Evolutionary conservation across 2,888 invertebrate genomes (phyloP), one percentile per base, ranked within the genome.

Genomic region (Nomada ruficornis): DNA sequence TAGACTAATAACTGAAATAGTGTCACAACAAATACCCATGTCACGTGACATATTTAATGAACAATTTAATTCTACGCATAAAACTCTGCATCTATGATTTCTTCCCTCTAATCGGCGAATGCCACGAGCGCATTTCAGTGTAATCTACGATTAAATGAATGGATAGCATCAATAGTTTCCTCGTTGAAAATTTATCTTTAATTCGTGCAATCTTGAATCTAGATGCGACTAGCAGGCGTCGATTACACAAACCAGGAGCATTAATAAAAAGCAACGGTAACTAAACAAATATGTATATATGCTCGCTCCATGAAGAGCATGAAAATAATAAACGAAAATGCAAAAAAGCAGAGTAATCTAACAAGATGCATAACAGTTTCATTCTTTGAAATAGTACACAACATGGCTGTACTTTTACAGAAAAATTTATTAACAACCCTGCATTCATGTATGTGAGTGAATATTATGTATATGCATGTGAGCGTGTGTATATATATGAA

Each of bases 371-470:
- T 57, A 74, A 75, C 42, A 71, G 71, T 73, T 72, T 47, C 68
- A 73, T 75, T 77, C 69, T 55, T 75, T 71, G 73, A 80, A 86
- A 80, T 82, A 88, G 87, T 89, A 82, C 87, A 88, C 91, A 92
- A 92, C 89, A 92, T 92, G 92, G 90, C 91, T 91, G 89, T 89
- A 88, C 77, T 72, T 77, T 77, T 76, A 86, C 86, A 87, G 89
- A 90, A 86, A 86, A 47, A 83, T 87, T 88, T 79, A 74, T 82
- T 85, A 89, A 88, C 85, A 89, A 88, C 84, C 87, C 89, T 86
- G 86, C 82, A 84, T 80, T 76, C 65, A 67, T 68, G 52, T 70
- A 68, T 74, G 71, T 42, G 60, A 20, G 42, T 55, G 69, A 10
- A 23, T 18, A 73, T 55, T 26, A 26, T 13, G 23, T 11, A 57